Evolutionary conservation across 2,888 invertebrate genomes (phyloP), one percentile per base, ranked within the genome.

Genomic region (Cristatella mucedo): DNA sequence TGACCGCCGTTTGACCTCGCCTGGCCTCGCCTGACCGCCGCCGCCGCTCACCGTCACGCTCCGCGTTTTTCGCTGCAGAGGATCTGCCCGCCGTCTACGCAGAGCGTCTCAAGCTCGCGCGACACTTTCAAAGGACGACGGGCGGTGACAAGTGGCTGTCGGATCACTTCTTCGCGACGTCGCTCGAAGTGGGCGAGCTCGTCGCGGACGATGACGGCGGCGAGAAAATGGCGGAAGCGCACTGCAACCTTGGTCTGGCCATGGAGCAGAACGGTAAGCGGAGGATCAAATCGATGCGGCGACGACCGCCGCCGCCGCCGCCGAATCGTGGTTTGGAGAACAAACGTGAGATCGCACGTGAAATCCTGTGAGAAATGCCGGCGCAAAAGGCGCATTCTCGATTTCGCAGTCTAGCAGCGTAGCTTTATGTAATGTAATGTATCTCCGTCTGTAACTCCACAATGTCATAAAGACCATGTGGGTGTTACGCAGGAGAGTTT

Each of bases 221-320:
- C 2, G 51, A 53, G 36, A 53, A 55, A 44, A 49, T 55, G 18
- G 61, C 63, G 15, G 57, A 62, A 41, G 62, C 56, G 4, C 53
- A 59, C 44, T 57, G 56, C 43, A 59, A 62, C 49, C 55, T 62
- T 4, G 64, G 61, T 2, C 42, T 61, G 21, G 56, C 58, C n/a
- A 41, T 56, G 24, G 61, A 63, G 45, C 56, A 59, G 43, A 57
- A 53, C 46, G 53, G 64, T 61, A 47, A 41, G 49, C 42, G 4
- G 22, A 19, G 9, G 6, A 15, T 9, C 32, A 31, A 13, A 6
- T 9, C n/a, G 36, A 9, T 40, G 11, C 9, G n/a, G n/a, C n/a
- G n/a, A n/a, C n/a, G n/a, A n/a, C n/a, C n/a, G n/a, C n/a, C n/a
- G n/a, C n/a, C n/a, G n/a, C n/a, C n/a, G n/a, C n/a, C n/a, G n/a